These are phyloP conservation scores for Drosophila azteca DNA, from an alignment of 1,140 invertebrate genomes.

Conservation along the genomic window DNA sequence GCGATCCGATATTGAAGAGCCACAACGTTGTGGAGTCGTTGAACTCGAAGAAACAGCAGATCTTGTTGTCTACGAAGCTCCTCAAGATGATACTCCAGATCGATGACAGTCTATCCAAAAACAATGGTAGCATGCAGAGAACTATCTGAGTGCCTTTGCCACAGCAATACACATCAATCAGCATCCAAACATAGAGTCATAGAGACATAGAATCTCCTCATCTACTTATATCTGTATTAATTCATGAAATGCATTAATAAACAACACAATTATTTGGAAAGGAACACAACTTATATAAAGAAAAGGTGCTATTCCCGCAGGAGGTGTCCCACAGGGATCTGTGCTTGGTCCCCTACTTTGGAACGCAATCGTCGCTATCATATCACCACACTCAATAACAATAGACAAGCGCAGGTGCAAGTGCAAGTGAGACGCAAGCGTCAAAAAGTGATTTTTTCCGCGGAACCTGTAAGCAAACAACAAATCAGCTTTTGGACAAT, in stretches of 20 bases:
- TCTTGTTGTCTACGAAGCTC: conserved; percentile 97
- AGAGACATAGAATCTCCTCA: conserved; percentile 86
- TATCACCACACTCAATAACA: too few relatives aligned
- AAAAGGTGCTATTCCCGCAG: conserved; percentile 82
- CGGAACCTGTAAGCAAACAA: too few relatives aligned
- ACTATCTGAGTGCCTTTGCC: neutral
- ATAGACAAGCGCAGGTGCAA: too few relatives aligned
- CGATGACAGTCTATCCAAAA: conserved; percentile 93
- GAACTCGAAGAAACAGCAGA: conserved; percentile 98
- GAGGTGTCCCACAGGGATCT: too few relatives aligned
- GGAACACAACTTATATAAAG: conserved; percentile 69
- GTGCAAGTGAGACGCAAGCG: too few relatives aligned
- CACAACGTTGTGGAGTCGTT: conserved; percentile 99
- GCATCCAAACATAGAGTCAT: conserved; percentile 13
- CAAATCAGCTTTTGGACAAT: too few relatives aligned
- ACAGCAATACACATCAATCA: conserved; percentile 26
- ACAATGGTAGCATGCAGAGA: conserved; percentile 66
- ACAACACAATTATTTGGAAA: conserved; percentile 75
- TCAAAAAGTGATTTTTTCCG: too few relatives aligned
- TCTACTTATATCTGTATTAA: conserved; percentile 71
- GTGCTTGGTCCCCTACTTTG: too few relatives aligned
- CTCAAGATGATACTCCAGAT: conserved; percentile 99
- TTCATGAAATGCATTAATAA: conserved; percentile 78
- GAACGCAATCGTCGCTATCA: too few relatives aligned
- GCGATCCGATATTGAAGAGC: conserved; percentile 96